A percentile compares a stretch with the other conserved stretches of the same genome.
Conservation (phyloP, 1,140 invertebrate species). For the Heliconius hewitsoni region DNA sequence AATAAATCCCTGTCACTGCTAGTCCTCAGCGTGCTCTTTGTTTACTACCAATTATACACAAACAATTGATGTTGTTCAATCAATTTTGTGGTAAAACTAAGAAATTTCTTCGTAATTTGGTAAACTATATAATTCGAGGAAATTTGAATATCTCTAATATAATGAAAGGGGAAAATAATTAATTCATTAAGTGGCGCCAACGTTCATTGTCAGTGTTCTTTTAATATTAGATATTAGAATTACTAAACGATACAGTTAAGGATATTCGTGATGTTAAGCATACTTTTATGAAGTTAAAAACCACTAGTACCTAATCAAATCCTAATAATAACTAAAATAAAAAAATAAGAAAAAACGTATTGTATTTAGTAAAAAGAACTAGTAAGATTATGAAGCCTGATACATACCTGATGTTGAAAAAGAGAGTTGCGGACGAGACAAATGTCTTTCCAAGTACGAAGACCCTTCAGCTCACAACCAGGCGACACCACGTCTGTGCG, state of each 20-base stretch:
- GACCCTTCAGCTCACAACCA: conserved; percentile 77
- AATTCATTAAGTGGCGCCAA: too few species aligned
- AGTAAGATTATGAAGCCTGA: background rate
- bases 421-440: conserved; percentile 78
- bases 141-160: too few species aligned
- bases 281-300: too few species aligned
- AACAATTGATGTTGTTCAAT: background rate
- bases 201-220: too few species aligned
- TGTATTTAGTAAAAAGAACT: background rate
- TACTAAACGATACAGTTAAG: too few species aligned
- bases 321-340: background rate
- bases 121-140: too few species aligned
- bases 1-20: conserved; percentile 20
- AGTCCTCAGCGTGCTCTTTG: conserved; percentile 33
- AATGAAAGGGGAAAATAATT: too few species aligned
- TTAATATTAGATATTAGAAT: too few species aligned
- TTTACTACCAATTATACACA: conserved; percentile 20
- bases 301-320: background rate
- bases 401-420: conserved; percentile 75
- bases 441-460: conserved; percentile 80
- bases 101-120: background rate
- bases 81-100: background rate
- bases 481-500: conserved; percentile 78
- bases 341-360: background rate
- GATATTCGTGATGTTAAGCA: too few species aligned